Base-by-base conservation (phyloP, 2,113 vertebrate species). In the Rousettus leschenaultii region DNA sequence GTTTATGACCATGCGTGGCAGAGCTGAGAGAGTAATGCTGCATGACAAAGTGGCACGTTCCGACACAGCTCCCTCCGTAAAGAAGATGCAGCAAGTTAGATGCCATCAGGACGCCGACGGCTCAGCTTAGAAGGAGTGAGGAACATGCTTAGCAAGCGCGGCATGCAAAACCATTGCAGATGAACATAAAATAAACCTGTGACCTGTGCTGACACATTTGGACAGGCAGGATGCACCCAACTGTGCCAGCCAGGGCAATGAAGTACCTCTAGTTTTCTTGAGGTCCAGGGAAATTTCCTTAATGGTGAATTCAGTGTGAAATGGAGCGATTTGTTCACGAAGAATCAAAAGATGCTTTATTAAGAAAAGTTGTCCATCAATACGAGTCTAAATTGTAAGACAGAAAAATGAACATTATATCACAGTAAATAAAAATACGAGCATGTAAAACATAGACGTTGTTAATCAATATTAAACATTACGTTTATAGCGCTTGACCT, bases 221-320 rank as follows among this genome's bases (percentile, higher is more conserved):
- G 97, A 97, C 65, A 98, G 80, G 88, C 78, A 18, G 95, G 86
- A 86, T 7, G 86, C 86, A 93, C 89, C 97, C 98, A 97, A 38
- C 22, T 98, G 97, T 96, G 95, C 43, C 97, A 97, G 97, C 97
- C 98, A 99, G 97, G 97, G 93, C 97, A 97, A 96, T 84, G 89
- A 45, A 98, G 98, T 99, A 99, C 99, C 99, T 99, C 99, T 99
- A 96, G 99, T 99, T 99, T 99, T 99, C 99, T 99, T 99, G 98
- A 99, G 99, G 98, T 99, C 99, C 99, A 99, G 99, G 98, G 99
- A 99, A 99, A 99, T 99, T 98, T 99, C 99, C 98, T 99, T 99
- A 99, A 99, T 99, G 99, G 99, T 99, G 98, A 99, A 99, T 98
- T 99, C 99, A 83, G 99, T 99, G 98, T 99, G 99, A 98, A 99